Base-by-base conservation (phyloP, 2,113 vertebrate species). In the Chitala chitala region DNA sequence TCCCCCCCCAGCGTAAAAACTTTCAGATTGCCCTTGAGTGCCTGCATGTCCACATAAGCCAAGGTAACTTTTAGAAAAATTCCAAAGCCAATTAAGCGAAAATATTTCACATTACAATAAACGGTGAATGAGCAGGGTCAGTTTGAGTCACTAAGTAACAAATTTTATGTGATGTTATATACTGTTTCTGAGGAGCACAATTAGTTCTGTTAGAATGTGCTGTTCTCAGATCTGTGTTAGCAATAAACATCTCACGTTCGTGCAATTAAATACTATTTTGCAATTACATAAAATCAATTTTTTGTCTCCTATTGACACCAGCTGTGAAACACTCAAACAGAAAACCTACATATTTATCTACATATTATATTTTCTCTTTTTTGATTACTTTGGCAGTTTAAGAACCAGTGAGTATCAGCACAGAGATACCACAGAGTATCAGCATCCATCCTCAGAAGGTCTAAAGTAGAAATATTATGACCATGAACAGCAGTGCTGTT, bases 391-490 rank as follows among this genome's bases (percentile, higher is more conserved):
- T 12, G 38, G 17, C 5, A 26, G 59, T 72, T 72, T 72, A 72
- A 72, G 55, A 72, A 72, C 46, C n/a, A 26, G n/a, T n/a, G n/a
- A n/a, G n/a, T 36, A 59, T 59, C 54, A n/a, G n/a, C n/a, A n/a
- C n/a, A n/a, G n/a, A n/a, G n/a, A n/a, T 72, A 44, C 70, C 70
- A n/a, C 7, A 17, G 54, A 46, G 54, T 46, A 55, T 38, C 56
- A 72, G 44, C 31, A 73, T 61, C 55, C 50, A 44, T 58, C 64
- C 58, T 38, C 58, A 12, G 20, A 61, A 50, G 46, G 31, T 64
- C 64, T 48, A 63, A 64, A 51, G 56, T 64, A 31, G 71, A 73
- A 63, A 73, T n/a, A 73, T 64, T 63, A 63, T 63, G 70, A 29
- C n/a, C n/a, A 55, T 46, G n/a, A 73, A 63, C 10, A 17, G 46